Base-by-base conservation (phyloP, 2,888 invertebrate species). In the Orchesellides sinensis region DNA sequence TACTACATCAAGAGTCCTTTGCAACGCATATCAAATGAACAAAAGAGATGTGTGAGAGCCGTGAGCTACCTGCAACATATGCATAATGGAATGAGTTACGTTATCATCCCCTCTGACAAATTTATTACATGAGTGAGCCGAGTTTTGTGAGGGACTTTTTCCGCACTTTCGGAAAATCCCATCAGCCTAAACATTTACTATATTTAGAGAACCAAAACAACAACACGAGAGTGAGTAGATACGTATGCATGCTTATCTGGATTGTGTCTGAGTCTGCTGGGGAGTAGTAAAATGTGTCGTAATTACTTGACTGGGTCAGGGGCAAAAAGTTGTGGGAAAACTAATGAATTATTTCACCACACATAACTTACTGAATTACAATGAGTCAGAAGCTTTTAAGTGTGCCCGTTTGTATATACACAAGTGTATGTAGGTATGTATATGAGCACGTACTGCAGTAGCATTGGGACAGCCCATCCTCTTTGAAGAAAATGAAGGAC, bases 311-410 rank as follows among this genome's bases (percentile, higher is more conserved):
- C 68, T 77, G 77, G 77, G 77, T 77, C 77, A 77, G 52, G 68
- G 68, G 68, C 65, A 75, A 1, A 56, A 45, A 29, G n/a, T 45
- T 68, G 77, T 77, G 77, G 68, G 68, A 77, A 77, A 54, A 59
- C 56, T 77, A 77, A 77, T 77, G 77, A 77, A 66, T 66, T 68
- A 68, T 77, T 68, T 77, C 77, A 68, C 59, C 77, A 68, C 52
- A 52, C 68, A 32, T 65, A 54, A 75, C 32, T 52, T 32, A 32
- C 27, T 56, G 45, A 72, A 72, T 25, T 63, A 40, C 35, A 40
- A 63, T 63, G 40, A 63, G 17, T 23, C 23, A 56, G 23, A 10
- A 6, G 54, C 5, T 10, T 6, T 23, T 21, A 19, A 23, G 32
- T 5, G 61, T 32, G 32, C 32, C 32, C 4, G 61, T n/a, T n/a